Base-by-base conservation (phyloP, 2,888 invertebrate species). In the Odontocerum albicorne region DNA sequence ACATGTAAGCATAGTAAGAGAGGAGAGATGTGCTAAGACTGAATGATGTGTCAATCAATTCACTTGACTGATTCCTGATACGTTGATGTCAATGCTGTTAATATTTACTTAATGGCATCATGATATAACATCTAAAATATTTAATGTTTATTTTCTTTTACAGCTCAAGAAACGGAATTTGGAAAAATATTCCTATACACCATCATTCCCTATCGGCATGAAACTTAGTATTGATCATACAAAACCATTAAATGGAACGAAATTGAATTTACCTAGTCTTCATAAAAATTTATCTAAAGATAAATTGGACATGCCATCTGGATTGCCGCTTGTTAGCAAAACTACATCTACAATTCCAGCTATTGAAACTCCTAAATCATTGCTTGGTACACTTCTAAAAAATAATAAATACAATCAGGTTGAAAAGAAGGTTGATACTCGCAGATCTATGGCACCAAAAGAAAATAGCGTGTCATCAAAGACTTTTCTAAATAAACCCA, bases 151-250 rank as follows among this genome's bases (percentile, higher is more conserved):
- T 43, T 10, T 45, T 47, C 35, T 32, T 20, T 57, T 49, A 13
- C 39, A 57, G 57, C 36, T 57, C 6, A 57, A 57, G 40, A 49
- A 42, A 31, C 53, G 35, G n/a, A 49, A 58, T 43, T 22, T 49
- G 27, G 43, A 47, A 15, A 54, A 54, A 21, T 54, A 42, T 22
- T 20, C 16, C 21, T 38, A 53, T n/a, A 27, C 20, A 19, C 13
- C 20, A 40, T 16, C 13, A 35, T 20, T 32, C 17, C 44, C 1
- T 17, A 3, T 7, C 6, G 17, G 10, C 4, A 46, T 21, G 13
- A 19, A 21, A 21, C 33, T 20, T 21, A 31, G 35, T 4, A 13
- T 27, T 7, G 46, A 46, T 16, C 21, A 16, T 7, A n/a, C 35
- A 2, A 46, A 46, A 35, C 4, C 22, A 17, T 7, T 35, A 4